phyloP scores from a whole-genome alignment of 2,797 vertebrate genomes.

The Lophius americanus region DNA sequence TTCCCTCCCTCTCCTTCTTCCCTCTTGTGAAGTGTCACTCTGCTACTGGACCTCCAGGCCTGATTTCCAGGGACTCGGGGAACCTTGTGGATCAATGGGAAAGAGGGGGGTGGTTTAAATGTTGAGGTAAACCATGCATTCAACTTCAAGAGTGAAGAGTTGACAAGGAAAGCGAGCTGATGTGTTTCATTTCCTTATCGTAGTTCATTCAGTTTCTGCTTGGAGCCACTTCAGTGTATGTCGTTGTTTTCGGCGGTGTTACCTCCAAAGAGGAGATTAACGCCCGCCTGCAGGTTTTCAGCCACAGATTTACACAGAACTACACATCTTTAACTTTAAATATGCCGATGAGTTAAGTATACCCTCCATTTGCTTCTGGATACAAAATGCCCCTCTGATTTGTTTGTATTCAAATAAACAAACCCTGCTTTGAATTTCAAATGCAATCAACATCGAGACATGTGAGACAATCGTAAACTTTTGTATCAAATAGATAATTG shows the following conservation, averaged over 20 bases:
- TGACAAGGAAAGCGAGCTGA: conserved; percentile 12
- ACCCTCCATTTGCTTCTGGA: conserved; percentile 30
- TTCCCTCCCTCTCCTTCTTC: conserved; percentile 61
- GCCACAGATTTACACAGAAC: conserved; percentile 35
- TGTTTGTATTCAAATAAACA: conserved; percentile 72
- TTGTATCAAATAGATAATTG: conserved; percentile 58
- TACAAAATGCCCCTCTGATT: conserved; percentile 57
- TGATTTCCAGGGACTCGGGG: conserved; percentile 53
- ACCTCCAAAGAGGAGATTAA: conserved; percentile 36
- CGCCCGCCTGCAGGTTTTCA: conserved; percentile 23
- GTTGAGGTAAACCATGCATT: conserved; percentile 1
- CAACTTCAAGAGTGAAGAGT: not conserved
- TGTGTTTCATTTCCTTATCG: conserved; percentile 34
- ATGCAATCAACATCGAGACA: conserved; percentile 62
- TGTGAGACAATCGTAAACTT: conserved; percentile 62
- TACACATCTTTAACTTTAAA: conserved; percentile 28
- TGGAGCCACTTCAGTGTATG: conserved; percentile 6
- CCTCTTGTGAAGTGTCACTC: conserved; percentile 74
- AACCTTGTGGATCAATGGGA: conserved; percentile 65
- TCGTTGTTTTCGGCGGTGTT: conserved; percentile 36
- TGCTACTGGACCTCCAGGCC: conserved; percentile 63
- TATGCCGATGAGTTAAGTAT: conserved; percentile 27
- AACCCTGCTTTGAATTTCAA: conserved; percentile 72
- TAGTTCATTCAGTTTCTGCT: conserved; percentile 12
- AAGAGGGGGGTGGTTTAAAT: conserved; percentile 22